These are phyloP conservation scores for Bryconaethiops microstoma DNA, from an alignment of 2,797 vertebrate genomes.

Conservation along the genomic window DNA sequence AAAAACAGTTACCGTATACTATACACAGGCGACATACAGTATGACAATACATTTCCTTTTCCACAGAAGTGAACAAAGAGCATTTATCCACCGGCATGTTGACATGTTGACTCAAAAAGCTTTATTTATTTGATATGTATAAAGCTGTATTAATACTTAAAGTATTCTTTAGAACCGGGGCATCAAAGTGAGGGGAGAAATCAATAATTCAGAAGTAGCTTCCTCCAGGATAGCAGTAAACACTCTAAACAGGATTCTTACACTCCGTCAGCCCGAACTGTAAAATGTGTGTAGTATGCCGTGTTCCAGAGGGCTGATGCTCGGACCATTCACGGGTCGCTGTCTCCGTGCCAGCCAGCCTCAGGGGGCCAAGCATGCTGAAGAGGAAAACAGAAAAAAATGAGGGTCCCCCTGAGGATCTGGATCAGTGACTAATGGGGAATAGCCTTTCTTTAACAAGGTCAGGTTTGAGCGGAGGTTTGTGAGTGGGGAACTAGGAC, in stretches of 20 bases:
- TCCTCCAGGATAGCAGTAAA: slow-evolving; percentile 13
- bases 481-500: slow-evolving; percentile 30
- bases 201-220: slow-evolving; percentile 32
- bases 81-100: neutral
- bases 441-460: slow-evolving; percentile 11
- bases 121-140: neutral
- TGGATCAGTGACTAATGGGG: neutral
- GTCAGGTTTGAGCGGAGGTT: neutral
- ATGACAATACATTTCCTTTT: too few species aligned
- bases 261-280: neutral
- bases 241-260: slow-evolving; percentile 9
- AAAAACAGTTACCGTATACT: too few species aligned
- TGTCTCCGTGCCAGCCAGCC: neutral
- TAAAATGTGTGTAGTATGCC: neutral
- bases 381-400: slow-evolving; percentile 12
- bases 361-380: neutral
- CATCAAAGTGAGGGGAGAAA: neutral
- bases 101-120: neutral
- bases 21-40: too few species aligned
- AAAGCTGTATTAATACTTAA: slow-evolving; percentile 3
- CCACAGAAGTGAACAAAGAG: too few species aligned
- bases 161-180: neutral
- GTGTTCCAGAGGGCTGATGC: neutral
- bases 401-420: neutral
- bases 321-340: neutral